Evolutionary conservation across 2,888 invertebrate species (phyloP).

Genomic region (Psococerastis gibbosa): DNA sequence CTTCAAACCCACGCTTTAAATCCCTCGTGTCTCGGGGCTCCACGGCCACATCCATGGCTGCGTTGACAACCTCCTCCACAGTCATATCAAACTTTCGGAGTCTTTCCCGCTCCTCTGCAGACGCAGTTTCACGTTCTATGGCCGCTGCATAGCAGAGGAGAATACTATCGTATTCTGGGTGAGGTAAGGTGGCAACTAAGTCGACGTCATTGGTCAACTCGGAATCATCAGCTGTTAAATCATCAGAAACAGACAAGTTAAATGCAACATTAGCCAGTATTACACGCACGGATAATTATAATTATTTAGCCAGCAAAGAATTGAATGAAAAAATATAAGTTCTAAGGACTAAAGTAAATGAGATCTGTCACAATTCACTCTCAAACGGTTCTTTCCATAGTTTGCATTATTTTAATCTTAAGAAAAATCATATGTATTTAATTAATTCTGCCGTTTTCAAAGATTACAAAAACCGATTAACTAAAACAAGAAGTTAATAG

Average conservation of each 20-base stretch:
- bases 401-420: too few relatives aligned
- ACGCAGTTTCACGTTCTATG: background rate
- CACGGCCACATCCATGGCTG: background rate
- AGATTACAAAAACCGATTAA: too few relatives aligned
- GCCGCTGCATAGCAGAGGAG: background rate
- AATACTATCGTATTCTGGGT: conserved; percentile 6
- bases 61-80: background rate
- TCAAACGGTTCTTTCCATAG: too few relatives aligned
- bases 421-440: too few relatives aligned
- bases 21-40: background rate
- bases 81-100: background rate
- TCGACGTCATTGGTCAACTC: background rate
- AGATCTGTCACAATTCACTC: too few relatives aligned
- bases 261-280: too few relatives aligned
- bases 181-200: background rate
- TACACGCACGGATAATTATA: too few relatives aligned
- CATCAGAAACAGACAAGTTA: background rate
- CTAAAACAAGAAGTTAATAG: too few relatives aligned
- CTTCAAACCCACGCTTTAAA: background rate
- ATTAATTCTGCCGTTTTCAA: too few relatives aligned
- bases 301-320: too few relatives aligned
- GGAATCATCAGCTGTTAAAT: background rate
- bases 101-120: background rate
- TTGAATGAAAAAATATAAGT: too few relatives aligned
- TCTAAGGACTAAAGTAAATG: too few relatives aligned